Evolutionary conservation across 2,797 vertebrate genomes (phyloP), one percentile per base, ranked within the genome.

Genomic region (Chanos chanos): DNA sequence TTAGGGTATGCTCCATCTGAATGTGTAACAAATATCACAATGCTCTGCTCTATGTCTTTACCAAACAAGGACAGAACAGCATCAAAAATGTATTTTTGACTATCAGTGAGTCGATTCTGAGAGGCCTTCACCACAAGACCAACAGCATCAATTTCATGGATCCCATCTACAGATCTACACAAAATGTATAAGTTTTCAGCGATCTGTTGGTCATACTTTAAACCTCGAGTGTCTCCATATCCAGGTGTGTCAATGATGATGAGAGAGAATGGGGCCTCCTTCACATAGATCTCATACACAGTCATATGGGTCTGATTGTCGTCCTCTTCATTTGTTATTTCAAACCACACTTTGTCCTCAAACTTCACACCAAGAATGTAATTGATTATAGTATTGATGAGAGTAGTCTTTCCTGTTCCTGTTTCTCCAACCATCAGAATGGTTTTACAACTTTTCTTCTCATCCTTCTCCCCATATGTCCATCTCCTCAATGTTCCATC

Each of bases 241-340:
- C 72, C 77, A 16, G 77, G 80, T 2, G 67, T 78, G 43, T 81
- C 71, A 22, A 79, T 75, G 2, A 82, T 34, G 2, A 70, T 79
- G 16, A 82, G 57, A 50, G 61, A 76, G 24, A 64, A 66, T 36
- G 73, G 64, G 5, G 13, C 36, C 28, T 33, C 6, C 27, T 57
- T 12, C 0, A 18, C 33, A 68, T 61, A 66, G 7, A 67, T 18
- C 24, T 74, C 65, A 58, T 74, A 77, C 4, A 61, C 62, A 2
- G 54, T 72, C 7, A 69, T 30, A 3, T 12, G 16, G 22, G 5
- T 1, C 13, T 62, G 37, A 41, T 49, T 36, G 41, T 15, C 13
- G 16, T 18, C 18, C 13, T 40, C 36, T 7, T 61, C 54, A 19
- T 68, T 9, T 31, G 55, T 57, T 24, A 73, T 66, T 12, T 73